phyloP scores from a whole-genome alignment of 64 coral and sea anemone genomes.

The Acropora tenuis region DNA sequence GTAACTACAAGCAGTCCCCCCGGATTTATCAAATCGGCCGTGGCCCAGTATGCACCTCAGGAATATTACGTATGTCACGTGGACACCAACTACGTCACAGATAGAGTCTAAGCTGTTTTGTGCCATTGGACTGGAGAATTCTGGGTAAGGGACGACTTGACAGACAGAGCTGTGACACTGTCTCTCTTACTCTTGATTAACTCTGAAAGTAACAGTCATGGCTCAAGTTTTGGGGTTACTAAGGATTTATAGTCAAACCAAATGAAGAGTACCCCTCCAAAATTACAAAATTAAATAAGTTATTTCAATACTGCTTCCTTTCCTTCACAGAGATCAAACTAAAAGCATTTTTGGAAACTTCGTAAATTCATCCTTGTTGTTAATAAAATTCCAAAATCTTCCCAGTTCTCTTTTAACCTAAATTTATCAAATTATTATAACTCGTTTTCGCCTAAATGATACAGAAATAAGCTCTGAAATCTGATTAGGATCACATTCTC shows the following conservation, averaged over 20 bases:
- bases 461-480: too few relatives aligned
- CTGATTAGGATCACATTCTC: too few relatives aligned
- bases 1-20: conserved; percentile 55
- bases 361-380: too few relatives aligned
- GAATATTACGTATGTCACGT: conserved; percentile 74
- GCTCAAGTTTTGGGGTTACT: neutral
- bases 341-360: too few relatives aligned
- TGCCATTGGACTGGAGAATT: conserved; percentile 42
- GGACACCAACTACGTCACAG: conserved; percentile 53
- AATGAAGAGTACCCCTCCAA: too few relatives aligned
- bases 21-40: conserved; percentile 49
- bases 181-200: neutral
- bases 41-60: conserved; percentile 49
- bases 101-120: conserved; percentile 58
- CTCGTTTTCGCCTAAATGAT: too few relatives aligned
- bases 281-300: too few relatives aligned
- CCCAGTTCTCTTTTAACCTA: too few relatives aligned
- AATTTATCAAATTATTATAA: too few relatives aligned
- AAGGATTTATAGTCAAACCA: neutral
- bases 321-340: too few relatives aligned
- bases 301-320: too few relatives aligned
- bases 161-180: neutral
- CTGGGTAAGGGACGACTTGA: conserved; percentile 20
- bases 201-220: neutral
- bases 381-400: too few relatives aligned